Evolutionary conservation across 2,888 invertebrate genomes (phyloP).

Genomic region (Rhamphomyia laevipes): DNA sequence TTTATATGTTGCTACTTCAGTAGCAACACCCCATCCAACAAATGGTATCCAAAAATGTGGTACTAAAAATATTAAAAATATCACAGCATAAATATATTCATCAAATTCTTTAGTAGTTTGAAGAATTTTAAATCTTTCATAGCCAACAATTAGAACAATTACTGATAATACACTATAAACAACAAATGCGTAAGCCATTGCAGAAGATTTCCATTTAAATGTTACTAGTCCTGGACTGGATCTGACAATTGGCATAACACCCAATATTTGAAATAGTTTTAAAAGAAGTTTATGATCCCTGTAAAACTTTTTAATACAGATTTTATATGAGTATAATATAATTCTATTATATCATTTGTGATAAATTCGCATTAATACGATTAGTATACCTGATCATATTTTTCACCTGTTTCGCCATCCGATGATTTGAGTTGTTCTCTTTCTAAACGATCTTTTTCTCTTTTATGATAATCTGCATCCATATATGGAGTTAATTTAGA

Average conservation of each 20-base stretch:
- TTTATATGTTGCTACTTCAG: conserved; percentile 54
- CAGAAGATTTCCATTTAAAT: conserved; percentile 49
- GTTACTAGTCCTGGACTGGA: conserved; percentile 45
- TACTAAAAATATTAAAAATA: conserved; percentile 51
- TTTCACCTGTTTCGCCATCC: conserved; percentile 47
- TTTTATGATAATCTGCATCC: conserved; percentile 4
- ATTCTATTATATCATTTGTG: too few relatives aligned
- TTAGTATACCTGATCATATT: conserved; percentile 39
- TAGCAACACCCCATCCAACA: conserved; percentile 57
- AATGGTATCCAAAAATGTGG: conserved; percentile 58
- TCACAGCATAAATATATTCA: conserved; percentile 55
- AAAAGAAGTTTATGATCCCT: conserved; percentile 52
- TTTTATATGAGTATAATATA: background rate
- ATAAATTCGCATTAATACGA: background rate
- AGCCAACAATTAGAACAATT: conserved; percentile 48
- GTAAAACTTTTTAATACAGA: conserved; percentile 38
- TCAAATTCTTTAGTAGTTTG: conserved; percentile 50
- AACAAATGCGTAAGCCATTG: conserved; percentile 49
- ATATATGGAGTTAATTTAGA: background rate
- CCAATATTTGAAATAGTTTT: conserved; percentile 48
- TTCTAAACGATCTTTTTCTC: conserved; percentile 22
- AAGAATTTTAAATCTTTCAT: conserved; percentile 48
- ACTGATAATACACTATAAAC: conserved; percentile 47
- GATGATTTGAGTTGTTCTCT: conserved; percentile 43
- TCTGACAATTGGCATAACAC: conserved; percentile 52